These are phyloP conservation scores for Epinotia brunnichana DNA, from an alignment of 2,888 invertebrate species.

Conservation along the genomic window DNA sequence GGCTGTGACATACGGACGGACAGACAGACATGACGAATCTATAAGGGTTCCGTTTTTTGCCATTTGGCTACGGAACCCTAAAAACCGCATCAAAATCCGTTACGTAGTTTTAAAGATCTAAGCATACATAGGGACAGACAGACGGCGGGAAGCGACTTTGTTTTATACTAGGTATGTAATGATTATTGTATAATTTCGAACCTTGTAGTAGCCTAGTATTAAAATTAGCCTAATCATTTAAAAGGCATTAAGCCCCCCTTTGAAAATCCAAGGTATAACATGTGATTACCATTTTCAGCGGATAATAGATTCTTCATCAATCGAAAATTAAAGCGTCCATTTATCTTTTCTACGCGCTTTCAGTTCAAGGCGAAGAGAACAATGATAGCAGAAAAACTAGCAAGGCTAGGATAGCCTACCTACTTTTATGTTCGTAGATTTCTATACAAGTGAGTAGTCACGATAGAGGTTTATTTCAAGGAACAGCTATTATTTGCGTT, in stretches of 20 bases:
- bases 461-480: not conserved
- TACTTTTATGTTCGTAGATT: not conserved
- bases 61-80: too few species aligned
- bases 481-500: not conserved
- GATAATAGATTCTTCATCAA: not conserved
- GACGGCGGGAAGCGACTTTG: too few species aligned
- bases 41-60: too few species aligned
- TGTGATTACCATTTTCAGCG: not conserved
- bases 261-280: not conserved
- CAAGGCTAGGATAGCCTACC: constrained; percentile 9
- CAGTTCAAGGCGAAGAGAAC: constrained; percentile 31
- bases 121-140: too few species aligned
- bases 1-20: too few species aligned
- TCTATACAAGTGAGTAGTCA: not conserved
- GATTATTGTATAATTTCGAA: too few species aligned
- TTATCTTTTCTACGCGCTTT: constrained; percentile 10
- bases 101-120: too few species aligned
- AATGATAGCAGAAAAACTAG: constrained; percentile 19
- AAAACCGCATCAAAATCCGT: too few species aligned
- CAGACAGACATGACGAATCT: too few species aligned
- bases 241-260: too few species aligned
- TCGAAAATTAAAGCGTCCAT: constrained; percentile 3
- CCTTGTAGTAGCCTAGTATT: not conserved
- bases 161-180: too few species aligned
- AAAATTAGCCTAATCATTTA: too few species aligned